Evolutionary conservation across 2,888 invertebrate genomes (phyloP).

Genomic region (Apodemia hepburni): DNA sequence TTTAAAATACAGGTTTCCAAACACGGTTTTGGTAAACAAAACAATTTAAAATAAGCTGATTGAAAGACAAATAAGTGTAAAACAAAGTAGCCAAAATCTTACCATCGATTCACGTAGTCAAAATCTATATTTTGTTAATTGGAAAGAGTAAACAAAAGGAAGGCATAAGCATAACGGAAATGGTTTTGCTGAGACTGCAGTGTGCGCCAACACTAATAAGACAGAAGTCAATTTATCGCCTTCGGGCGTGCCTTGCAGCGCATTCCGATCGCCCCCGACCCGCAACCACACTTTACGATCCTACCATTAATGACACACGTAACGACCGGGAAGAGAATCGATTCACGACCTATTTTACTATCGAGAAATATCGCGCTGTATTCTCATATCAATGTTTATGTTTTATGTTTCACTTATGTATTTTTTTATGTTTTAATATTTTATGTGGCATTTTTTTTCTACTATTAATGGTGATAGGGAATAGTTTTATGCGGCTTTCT

Average conservation of each 20-base stretch:
- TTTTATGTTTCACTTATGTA: not conserved
- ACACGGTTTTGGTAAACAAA: not conserved
- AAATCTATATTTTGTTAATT: slow-evolving; percentile 13
- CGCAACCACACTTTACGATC: slow-evolving; percentile 58
- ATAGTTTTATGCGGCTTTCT: too few species aligned
- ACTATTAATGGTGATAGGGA: too few species aligned
- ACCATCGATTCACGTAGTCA: not conserved
- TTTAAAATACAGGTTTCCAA: too few species aligned
- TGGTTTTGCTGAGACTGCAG: slow-evolving; percentile 1
- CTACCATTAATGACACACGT: slow-evolving; percentile 62
- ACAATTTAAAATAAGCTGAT: not conserved
- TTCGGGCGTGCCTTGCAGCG: slow-evolving; percentile 58
- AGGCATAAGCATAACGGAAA: slow-evolving; percentile 12
- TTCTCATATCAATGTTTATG: slow-evolving; percentile 25
- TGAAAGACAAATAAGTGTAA: not conserved
- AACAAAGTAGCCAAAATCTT: slow-evolving; percentile 13
- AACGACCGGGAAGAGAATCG: slow-evolving; percentile 71
- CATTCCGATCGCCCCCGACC: slow-evolving; percentile 61
- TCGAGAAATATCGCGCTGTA: slow-evolving; percentile 37
- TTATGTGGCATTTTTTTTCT: too few species aligned
- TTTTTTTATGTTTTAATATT: not conserved
- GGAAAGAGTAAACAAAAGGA: slow-evolving; percentile 14
- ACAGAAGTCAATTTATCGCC: slow-evolving; percentile 39
- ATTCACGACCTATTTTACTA: slow-evolving; percentile 64
- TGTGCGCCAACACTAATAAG: slow-evolving; percentile 2